phyloP scores from a whole-genome alignment of 2,888 invertebrate genomes.

The Chymomyza caudatula region DNA sequence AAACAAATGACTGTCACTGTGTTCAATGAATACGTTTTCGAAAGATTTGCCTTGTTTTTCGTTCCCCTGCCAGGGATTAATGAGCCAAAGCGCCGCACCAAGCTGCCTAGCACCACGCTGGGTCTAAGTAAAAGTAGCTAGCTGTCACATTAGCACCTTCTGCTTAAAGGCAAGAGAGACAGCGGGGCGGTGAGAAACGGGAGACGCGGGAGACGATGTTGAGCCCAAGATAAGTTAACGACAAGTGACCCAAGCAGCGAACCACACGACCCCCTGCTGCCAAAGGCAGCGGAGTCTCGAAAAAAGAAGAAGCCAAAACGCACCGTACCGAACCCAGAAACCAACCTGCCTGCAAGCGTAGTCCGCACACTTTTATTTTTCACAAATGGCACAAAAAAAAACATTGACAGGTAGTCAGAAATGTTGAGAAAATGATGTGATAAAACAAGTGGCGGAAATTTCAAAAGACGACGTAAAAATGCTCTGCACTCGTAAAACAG shows the following conservation, averaged over 20 bases:
- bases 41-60: constrained; percentile 48
- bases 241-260: constrained; percentile 39
- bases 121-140: constrained; percentile 58
- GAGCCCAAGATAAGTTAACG: constrained; percentile 68
- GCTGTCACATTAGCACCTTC: constrained; percentile 72
- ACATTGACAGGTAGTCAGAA: constrained; percentile 64
- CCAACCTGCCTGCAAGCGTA: constrained; percentile 43
- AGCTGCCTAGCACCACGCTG: constrained; percentile 3
- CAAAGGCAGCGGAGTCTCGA: background rate
- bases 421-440: constrained; percentile 62
- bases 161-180: background rate
- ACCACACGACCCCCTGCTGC: constrained; percentile 25
- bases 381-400: constrained; percentile 50
- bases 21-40: constrained; percentile 55
- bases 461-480: constrained; percentile 3
- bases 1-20: constrained; percentile 51
- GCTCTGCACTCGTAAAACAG: background rate
- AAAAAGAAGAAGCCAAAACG: background rate
- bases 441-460: constrained; percentile 28
- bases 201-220: constrained; percentile 42
- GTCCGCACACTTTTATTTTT: constrained; percentile 68
- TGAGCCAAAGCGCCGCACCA: constrained; percentile 34
- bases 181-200: background rate
- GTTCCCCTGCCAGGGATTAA: constrained; percentile 34
- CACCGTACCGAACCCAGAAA: background rate